Base-by-base conservation (phyloP, 2,113 vertebrate species). In the Urocolius indicus region DNA sequence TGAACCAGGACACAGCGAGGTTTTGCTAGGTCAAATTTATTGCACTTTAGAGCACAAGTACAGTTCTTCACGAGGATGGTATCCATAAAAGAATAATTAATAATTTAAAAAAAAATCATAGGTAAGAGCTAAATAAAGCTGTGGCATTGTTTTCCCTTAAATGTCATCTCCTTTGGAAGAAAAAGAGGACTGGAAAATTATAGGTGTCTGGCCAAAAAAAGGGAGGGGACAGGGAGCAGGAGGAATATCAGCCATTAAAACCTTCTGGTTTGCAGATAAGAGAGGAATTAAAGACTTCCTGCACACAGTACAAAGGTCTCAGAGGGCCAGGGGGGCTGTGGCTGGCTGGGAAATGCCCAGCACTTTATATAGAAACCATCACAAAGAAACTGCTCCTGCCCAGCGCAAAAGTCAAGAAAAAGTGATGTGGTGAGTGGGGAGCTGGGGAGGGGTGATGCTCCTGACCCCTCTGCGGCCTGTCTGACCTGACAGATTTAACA, bases 261-360 rank as follows among this genome's bases (percentile, higher is more conserved):
- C 93, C 89, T 93, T 68, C 89, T 94, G 74, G 38, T 82, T 55
- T 94, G 76, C 43, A 83, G 96, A 93, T 94, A 95, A 93, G 90
- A 91, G 38, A 52, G 75, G 85, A 93, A 91, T 84, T 66, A 87
- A 93, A 90, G 92, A 71, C 69, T 89, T 95, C 83, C 90, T 89
- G 92, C 67, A 72, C 76, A 80, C 43, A 78, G 46, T 93, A 63
- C 74, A 76, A n/a, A 48, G 77, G 67, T 38, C 90, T 49, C 4
- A 0, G 27, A 15, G 29, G 52, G 21, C 29, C 34, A 18, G 30
- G 29, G 58, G 34, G 16, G 57, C 45, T 0, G 5, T 0, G 8
- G 75, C 26, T 7, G 3, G 51, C 62, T 76, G 78, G 85, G 84
- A 93, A 81, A 68, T 74, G 79, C 81, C 78, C 83, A 51, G 41